phyloP scores from a whole-genome alignment of 2,797 vertebrate species.

The Sebastes vulpes region DNA sequence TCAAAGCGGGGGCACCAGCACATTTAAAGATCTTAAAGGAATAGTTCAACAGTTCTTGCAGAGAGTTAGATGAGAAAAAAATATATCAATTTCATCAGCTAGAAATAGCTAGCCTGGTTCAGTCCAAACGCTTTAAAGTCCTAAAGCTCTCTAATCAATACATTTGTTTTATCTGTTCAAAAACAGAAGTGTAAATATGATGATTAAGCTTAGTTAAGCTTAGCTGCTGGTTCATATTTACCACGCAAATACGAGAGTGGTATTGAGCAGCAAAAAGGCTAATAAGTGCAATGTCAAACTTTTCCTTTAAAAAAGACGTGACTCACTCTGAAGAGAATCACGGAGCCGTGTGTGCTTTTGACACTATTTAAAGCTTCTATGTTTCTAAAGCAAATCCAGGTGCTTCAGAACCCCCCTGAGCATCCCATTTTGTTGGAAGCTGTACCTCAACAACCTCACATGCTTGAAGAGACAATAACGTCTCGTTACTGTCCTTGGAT shows the following conservation, averaged over 20 bases:
- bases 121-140: not conserved
- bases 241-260: not conserved
- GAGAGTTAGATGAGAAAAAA: not conserved
- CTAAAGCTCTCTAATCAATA: not conserved
- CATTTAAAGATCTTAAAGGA: not conserved
- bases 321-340: not conserved
- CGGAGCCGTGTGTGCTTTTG: not conserved
- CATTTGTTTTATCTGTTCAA: not conserved
- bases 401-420: constrained; percentile 4
- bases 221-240: not conserved
- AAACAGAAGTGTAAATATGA: not conserved
- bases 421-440: constrained; percentile 25
- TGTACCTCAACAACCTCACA: not conserved
- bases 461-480: constrained; percentile 10
- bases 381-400: not conserved
- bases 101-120: not conserved
- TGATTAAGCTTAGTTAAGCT: not conserved
- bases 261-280: not conserved
- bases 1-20: not conserved
- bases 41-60: not conserved
- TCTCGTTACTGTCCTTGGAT: constrained; percentile 44
- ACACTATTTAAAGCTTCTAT: not conserved
- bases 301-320: not conserved
- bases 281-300: not conserved
- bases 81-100: not conserved